Conservation (phyloP, 2,797 vertebrate genomes). For the Peromyscus melanophrys region DNA sequence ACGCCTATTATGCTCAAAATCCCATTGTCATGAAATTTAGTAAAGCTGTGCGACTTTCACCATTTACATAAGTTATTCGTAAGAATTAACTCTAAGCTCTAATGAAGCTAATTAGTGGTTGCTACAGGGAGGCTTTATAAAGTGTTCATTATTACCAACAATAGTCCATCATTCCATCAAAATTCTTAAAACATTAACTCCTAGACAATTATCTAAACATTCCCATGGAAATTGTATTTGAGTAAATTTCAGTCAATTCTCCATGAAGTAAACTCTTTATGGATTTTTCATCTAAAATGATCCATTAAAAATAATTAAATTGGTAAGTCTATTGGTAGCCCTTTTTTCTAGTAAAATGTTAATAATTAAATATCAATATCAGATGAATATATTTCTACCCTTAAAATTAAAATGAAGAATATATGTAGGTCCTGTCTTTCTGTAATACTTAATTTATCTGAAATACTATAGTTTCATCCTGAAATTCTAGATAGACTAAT, state of each 20-base stretch:
- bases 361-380: conserved; percentile 2
- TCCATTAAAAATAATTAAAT: conserved; percentile 47
- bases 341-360: conserved; percentile 15
- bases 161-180: conserved; percentile 81
- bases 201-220: conserved; percentile 83
- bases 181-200: conserved; percentile 85
- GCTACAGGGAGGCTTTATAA: conserved; percentile 65
- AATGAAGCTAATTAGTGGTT: conserved; percentile 81
- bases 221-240: conserved; percentile 61
- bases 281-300: conserved; percentile 23
- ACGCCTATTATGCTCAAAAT: conserved; percentile 55
- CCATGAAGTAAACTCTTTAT: conserved; percentile 59
- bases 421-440: not conserved
- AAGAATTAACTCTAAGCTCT: conserved; percentile 78
- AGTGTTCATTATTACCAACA: conserved; percentile 74
- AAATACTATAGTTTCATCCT: conserved; percentile 36
- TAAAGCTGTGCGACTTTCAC: conserved; percentile 62
- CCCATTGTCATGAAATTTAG: conserved; percentile 79
- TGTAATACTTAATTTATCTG: not conserved
- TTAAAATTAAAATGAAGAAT: not conserved
- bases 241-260: conserved; percentile 73
- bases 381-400: conserved; percentile 23
- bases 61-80: conserved; percentile 75
- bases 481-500: not conserved
- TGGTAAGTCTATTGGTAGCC: not conserved